phyloP scores from a whole-genome alignment of 1,140 invertebrate genomes.

The honey bee (Apis mellifera) region DNA sequence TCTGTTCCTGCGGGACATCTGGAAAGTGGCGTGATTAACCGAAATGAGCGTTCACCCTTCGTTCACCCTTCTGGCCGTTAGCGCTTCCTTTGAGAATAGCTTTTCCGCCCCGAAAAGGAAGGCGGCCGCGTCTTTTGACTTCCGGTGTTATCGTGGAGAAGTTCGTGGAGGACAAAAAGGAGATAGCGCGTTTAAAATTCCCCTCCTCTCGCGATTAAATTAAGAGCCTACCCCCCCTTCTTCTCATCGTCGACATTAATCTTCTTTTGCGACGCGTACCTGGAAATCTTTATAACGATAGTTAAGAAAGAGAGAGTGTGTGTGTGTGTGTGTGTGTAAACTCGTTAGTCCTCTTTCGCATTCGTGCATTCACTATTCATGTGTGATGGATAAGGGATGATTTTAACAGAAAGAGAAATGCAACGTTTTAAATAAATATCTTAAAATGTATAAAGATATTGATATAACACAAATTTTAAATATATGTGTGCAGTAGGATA shows the following conservation, averaged over 20 bases:
- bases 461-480: too few species aligned
- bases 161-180: constrained; percentile 6
- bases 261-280: constrained; percentile 19
- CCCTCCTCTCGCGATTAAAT: constrained; percentile 28
- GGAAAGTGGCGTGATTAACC: constrained; percentile 67
- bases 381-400: too few species aligned
- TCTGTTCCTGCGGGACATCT: constrained; percentile 31
- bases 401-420: too few species aligned
- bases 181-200: constrained; percentile 26
- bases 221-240: neutral
- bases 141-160: constrained; percentile 51
- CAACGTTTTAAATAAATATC: too few species aligned
- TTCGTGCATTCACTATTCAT: too few species aligned
- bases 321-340: neutral
- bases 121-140: constrained; percentile 46
- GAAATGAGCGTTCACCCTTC: constrained; percentile 64
- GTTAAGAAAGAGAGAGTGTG: neutral
- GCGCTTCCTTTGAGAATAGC: constrained; percentile 44
- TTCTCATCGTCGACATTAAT: constrained; percentile 23
- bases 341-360: neutral
- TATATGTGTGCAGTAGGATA: too few species aligned
- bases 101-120: constrained; percentile 6
- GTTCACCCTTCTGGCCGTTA: constrained; percentile 47
- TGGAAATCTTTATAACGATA: constrained; percentile 1
- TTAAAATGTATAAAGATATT: too few species aligned